Percentiles rank a stretch among this genome's conserved stretches.
Conservation (phyloP, 2,113 vertebrate species). For the Oreochromis aureus region DNA sequence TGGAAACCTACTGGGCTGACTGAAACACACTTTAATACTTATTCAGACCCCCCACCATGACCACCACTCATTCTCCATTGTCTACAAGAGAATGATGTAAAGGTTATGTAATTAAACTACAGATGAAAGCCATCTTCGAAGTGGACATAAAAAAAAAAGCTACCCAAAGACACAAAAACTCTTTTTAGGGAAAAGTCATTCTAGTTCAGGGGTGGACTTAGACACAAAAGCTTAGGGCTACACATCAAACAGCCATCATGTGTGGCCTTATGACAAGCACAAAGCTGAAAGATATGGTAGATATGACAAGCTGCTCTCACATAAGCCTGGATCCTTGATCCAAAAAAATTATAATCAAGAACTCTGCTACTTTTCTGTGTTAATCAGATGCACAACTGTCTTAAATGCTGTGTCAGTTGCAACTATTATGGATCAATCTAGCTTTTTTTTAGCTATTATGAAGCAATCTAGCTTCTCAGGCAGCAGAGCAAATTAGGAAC, state of each 20-base stretch:
- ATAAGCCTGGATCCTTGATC: neutral
- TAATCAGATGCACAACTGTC: neutral
- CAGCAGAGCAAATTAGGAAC: neutral
- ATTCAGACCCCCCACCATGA: neutral
- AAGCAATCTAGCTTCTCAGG: neutral
- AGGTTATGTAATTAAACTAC: neutral
- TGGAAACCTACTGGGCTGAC: constrained; percentile 21
- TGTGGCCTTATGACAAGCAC: neutral
- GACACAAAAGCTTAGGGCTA: neutral
- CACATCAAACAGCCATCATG: neutral
- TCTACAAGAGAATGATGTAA: neutral
- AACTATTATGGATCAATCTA: neutral
- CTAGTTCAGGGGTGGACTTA: neutral
- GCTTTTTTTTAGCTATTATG: neutral
- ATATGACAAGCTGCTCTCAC: neutral
- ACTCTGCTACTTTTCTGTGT: neutral
- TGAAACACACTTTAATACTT: neutral
- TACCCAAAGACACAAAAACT: neutral
- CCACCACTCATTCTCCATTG: neutral
- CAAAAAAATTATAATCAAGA: fast-evolving
- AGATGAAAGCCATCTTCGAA: neutral
- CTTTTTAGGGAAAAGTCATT: neutral
- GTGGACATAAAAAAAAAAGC: neutral
- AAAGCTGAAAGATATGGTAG: neutral
- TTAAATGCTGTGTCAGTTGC: neutral